Percentiles rank a stretch among this genome's conserved stretches.
Evolutionary conservation across 92 coral and sea anemone species (phyloP).

Genomic region (Muricea muricata): DNA sequence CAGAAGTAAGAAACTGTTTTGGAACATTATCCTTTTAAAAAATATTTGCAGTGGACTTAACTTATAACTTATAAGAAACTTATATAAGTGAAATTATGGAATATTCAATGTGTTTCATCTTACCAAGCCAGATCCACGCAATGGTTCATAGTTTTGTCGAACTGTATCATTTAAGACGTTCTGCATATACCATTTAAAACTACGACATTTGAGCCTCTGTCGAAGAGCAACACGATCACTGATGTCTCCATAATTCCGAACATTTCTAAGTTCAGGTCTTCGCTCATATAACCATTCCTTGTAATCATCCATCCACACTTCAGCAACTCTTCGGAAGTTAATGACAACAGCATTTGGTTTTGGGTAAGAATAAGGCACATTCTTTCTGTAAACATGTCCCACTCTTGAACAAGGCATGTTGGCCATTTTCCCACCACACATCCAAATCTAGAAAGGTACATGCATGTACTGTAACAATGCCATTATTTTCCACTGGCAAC

Average conservation of each 20-base stretch:
- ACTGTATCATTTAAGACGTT: slow-evolving; percentile 61
- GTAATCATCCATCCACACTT: slow-evolving; percentile 99
- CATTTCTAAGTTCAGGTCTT: slow-evolving; percentile 81
- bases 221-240: slow-evolving; percentile 92
- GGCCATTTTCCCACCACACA: slow-evolving; percentile 96
- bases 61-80: background rate
- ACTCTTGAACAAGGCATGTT: slow-evolving; percentile 98
- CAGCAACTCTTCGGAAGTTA: slow-evolving; percentile 96
- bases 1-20: no score
- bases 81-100: background rate
- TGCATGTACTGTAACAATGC: no score
- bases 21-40: no score
- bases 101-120: background rate
- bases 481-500: background rate
- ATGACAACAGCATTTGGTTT: slow-evolving; percentile 90
- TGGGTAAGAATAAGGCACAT: slow-evolving; percentile 96
- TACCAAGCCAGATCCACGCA: slow-evolving; percentile 22
- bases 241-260: slow-evolving; percentile 84
- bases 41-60: no score
- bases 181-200: slow-evolving; percentile 95
- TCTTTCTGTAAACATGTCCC: slow-evolving; percentile 95
- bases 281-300: slow-evolving; percentile 95
- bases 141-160: slow-evolving; percentile 27
- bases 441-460: no score
- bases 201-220: slow-evolving; percentile 83